Base-by-base conservation (phyloP, 1,140 invertebrate species). In the Holotrichia oblita region DNA sequence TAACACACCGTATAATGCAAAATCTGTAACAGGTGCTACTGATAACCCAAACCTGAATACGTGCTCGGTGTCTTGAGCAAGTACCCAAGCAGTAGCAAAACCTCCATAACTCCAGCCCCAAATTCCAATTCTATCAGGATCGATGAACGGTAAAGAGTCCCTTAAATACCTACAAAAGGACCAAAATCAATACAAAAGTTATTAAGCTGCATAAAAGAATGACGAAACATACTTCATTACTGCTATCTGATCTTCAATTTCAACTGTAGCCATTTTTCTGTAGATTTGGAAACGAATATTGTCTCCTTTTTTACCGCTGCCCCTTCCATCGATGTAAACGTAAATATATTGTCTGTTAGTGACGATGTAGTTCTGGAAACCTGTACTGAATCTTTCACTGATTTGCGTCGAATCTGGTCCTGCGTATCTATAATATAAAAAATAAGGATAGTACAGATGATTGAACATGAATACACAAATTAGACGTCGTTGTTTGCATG, bases 51-150 rank as follows among this genome's bases (percentile, higher is more conserved):
- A 98, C 82, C 94, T 93, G 87, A 97, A 94, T 77, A 95, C 87
- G 77, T 90, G 88, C 1, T 91, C 86, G 14, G 87, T 87, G 83
- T 96, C 94, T 82, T 92, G 90, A 2, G 93, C 92, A 41, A 96
- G 85, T 0, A 91, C 91, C 85, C 93, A 92, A 14, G 92, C 91
- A 0, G 94, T 92, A 74, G 93, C 92, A 85, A 95, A 98, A 0
- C 96, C 97, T 72, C 97, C 97, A 86, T 98, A 98, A 83, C 96
- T 97, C 97, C 96, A 98, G 42, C 97, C 97, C 95, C 95, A 97
- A 79, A 97, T 95, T 10, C 93, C 95, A 14, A 94, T 92, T 77
- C 91, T 86, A 0, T 84, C 80, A 0, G 85, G 83, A 80, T 90
- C 94, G 76, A 97, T 94, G 85, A 91, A 95, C 6, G 87, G 79